Evolutionary conservation across 2,113 vertebrate species (phyloP), one percentile per base, ranked within the genome.

Genomic region (Chloropsis cyanopogon): DNA sequence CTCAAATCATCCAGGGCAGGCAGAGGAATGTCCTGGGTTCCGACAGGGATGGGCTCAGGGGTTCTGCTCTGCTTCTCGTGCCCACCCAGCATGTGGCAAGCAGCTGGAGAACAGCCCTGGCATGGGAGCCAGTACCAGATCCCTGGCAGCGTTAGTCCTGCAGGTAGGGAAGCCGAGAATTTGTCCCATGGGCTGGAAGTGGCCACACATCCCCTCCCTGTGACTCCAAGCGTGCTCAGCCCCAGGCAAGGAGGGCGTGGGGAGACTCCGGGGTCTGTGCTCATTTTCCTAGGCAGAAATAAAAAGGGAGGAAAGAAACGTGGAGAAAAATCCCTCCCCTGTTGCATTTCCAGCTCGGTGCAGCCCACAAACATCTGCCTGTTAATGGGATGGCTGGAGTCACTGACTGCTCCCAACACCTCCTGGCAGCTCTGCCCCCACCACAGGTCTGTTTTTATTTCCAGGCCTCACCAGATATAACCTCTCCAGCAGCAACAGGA

Each of bases 171-270:
- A 79, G 33, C 35, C 44, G 25, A 76, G 63, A 29, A 4, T 9
- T 39, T 7, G 1, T 29, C 29, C 57, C 10, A 3, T 2, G 16
- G 71, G 41, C 54, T 92, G 76, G 26, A 83, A 47, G 35, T 14
- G 29, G 25, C 20, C 29, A 8, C 39, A 19, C 5, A 1, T n/a
- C 29, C 69, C 25, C 15, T 79, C 33, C 17, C 0, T 0, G 6
- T 25, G 60, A 12, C 42, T 71, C 20, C 8, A 12, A 37, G 11
- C 8, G 19, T 2, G 1, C 6, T 28, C 37, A 53, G 24, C 25
- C 7, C 18, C 29, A 53, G 13, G 35, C 33, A 72, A 10, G 46
- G 19, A 16, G 46, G 21, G 29, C 2, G 1, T 3, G 1, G 6
- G 14, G 39, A 17, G 12, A 2, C 14, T 35, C 1, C 3, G 33